A percentile compares a stretch with the other conserved stretches of the same genome.
phyloP scores from a whole-genome alignment of 2,113 vertebrate genomes.

The Protobothrops flavoviridis region DNA sequence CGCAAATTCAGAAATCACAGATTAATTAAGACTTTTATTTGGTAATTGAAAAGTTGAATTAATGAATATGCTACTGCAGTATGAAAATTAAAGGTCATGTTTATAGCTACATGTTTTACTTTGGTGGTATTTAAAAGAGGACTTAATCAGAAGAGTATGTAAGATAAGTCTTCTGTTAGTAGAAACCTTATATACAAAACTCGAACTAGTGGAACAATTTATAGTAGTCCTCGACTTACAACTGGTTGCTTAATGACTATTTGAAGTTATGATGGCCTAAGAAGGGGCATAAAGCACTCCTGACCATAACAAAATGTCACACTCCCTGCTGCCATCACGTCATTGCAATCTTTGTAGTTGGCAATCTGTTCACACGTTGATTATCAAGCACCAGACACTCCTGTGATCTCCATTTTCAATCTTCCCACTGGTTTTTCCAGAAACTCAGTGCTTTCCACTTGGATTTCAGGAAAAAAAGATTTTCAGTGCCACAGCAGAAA shows the following conservation, averaged over 20 bases:
- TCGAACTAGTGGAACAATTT: not conserved
- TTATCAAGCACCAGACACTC: not conserved
- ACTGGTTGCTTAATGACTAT: not conserved
- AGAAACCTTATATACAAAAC: not conserved
- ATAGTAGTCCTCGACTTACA: not conserved
- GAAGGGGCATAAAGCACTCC: not conserved
- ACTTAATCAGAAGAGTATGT: not conserved
- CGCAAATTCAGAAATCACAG: not conserved
- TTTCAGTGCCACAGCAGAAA: not conserved
- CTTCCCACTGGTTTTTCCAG: not conserved
- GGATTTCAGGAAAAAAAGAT: not conserved
- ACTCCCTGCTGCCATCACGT: not conserved
- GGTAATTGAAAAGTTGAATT: constrained; percentile 19
- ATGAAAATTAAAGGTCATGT: constrained; percentile 8
- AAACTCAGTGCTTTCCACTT: not conserved
- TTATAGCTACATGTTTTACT: constrained; percentile 3
- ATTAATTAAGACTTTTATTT: not conserved
- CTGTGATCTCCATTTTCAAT: not conserved
- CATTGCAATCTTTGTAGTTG: not conserved
- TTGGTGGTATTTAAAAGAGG: not conserved
- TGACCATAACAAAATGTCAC: not conserved
- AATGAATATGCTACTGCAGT: not conserved
- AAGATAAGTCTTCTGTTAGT: not conserved
- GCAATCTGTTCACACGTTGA: not conserved
- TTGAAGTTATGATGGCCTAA: not conserved